Evolutionary conservation across 2,113 vertebrate genomes (phyloP).

Genomic region (Centrocercus urophasianus): DNA sequence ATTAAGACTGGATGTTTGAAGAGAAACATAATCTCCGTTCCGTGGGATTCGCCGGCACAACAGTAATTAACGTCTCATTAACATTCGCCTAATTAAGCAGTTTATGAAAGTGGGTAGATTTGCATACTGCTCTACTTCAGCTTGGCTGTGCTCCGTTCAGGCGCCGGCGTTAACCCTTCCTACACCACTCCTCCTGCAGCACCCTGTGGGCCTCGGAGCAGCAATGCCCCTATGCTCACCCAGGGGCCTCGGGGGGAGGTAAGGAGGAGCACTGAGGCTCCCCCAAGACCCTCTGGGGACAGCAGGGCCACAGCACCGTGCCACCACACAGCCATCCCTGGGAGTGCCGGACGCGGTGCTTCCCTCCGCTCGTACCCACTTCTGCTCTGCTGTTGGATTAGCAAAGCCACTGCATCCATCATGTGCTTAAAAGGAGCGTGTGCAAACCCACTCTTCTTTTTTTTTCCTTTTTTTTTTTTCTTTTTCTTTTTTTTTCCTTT

Average conservation of each 20-base stretch:
- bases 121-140: conserved; percentile 73
- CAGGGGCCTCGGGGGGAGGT: no score
- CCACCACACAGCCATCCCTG: neutral
- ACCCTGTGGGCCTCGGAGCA: no score
- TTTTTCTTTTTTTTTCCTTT: neutral
- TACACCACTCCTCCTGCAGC: neutral
- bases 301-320: accelerated
- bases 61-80: conserved; percentile 88
- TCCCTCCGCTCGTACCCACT: neutral
- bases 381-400: conserved; percentile 21
- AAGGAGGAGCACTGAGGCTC: neutral
- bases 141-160: conserved; percentile 49
- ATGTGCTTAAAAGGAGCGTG: neutral
- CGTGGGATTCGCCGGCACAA: conserved; percentile 81
- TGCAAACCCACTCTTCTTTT: neutral
- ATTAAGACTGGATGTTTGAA: conserved; percentile 85
- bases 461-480: neutral
- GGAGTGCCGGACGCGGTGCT: neutral
- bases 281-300: neutral
- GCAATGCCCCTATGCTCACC: no score
- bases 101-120: conserved; percentile 83
- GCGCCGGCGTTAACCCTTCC: conserved; percentile 71
- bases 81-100: conserved; percentile 86
- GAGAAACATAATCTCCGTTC: conserved; percentile 84
- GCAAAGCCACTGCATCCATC: conserved; percentile 45